Evolutionary conservation across 2,797 vertebrate species (phyloP).

Genomic region (Mormyrus proboscirostris): DNA sequence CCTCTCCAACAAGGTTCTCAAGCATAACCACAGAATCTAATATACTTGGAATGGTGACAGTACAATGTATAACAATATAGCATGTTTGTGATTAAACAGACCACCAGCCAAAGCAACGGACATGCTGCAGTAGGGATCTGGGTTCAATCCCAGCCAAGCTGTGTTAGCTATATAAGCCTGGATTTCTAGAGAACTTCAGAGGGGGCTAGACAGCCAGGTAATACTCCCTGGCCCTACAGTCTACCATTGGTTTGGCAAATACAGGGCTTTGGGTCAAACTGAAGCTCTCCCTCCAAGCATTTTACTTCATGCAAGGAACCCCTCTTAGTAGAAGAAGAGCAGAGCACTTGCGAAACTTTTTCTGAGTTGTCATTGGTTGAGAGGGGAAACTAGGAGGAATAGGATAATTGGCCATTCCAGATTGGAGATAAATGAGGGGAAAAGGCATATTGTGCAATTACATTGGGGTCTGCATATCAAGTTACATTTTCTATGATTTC

Average conservation of each 20-base stretch:
- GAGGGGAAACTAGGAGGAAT: background rate
- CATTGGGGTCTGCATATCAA: background rate
- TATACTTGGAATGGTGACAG: background rate
- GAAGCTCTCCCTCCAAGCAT: background rate
- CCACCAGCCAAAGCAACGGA: background rate
- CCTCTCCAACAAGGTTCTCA: background rate
- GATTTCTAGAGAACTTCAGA: background rate
- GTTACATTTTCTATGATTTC: background rate
- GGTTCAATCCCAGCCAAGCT: background rate
- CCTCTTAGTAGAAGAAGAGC: background rate
- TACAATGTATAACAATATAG: background rate
- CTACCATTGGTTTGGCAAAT: background rate
- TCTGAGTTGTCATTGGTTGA: background rate
- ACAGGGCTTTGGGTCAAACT: background rate
- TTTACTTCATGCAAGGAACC: background rate
- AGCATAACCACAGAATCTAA: background rate
- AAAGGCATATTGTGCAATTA: background rate
- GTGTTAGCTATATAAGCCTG: background rate
- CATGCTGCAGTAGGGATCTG: background rate
- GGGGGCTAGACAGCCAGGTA: background rate
- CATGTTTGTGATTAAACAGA: background rate
- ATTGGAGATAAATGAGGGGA: background rate
- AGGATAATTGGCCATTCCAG: background rate
- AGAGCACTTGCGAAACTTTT: background rate
- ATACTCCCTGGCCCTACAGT: background rate